Conservation (phyloP, 2,888 invertebrate genomes). For the Synanthedon formicaeformis region DNA sequence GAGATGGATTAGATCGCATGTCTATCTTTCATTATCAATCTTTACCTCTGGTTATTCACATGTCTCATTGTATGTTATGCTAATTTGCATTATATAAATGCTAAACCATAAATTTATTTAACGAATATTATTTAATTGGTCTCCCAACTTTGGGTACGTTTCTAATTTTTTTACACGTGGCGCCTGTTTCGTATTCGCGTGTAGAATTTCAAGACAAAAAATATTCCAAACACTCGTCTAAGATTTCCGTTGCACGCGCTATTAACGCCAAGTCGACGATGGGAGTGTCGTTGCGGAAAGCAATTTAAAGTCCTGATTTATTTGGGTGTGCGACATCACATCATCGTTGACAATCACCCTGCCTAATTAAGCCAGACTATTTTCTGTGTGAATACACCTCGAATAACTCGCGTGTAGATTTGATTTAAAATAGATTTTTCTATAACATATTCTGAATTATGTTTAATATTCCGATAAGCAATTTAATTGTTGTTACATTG, state of each 20-base stretch:
- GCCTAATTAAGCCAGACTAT: constrained; percentile 54
- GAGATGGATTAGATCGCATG: too few species aligned
- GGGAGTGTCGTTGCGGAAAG: constrained; percentile 64
- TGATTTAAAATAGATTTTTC: too few species aligned
- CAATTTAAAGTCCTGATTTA: constrained; percentile 62
- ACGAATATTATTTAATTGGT: too few species aligned
- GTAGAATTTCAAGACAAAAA: constrained; percentile 54
- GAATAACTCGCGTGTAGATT: too few species aligned
- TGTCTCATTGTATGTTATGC: too few species aligned
- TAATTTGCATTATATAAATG: too few species aligned
- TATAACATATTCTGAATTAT: too few species aligned
- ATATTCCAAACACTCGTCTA: constrained; percentile 48
- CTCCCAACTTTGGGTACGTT: not conserved
- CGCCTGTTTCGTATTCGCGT: constrained; percentile 38
- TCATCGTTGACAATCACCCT: constrained; percentile 49
- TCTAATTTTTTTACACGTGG: constrained; percentile 34
- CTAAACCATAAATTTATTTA: too few species aligned
- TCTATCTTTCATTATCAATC: too few species aligned
- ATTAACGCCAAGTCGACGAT: constrained; percentile 61
- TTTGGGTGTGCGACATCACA: constrained; percentile 42
- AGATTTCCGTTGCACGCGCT: constrained; percentile 65
- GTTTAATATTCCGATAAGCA: too few species aligned
- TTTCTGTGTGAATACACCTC: constrained; percentile 12
- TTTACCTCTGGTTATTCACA: too few species aligned
- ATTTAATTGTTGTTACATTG: too few species aligned